Base-by-base conservation (phyloP, 2,888 invertebrate species). In the Serripes groenlandicus region DNA sequence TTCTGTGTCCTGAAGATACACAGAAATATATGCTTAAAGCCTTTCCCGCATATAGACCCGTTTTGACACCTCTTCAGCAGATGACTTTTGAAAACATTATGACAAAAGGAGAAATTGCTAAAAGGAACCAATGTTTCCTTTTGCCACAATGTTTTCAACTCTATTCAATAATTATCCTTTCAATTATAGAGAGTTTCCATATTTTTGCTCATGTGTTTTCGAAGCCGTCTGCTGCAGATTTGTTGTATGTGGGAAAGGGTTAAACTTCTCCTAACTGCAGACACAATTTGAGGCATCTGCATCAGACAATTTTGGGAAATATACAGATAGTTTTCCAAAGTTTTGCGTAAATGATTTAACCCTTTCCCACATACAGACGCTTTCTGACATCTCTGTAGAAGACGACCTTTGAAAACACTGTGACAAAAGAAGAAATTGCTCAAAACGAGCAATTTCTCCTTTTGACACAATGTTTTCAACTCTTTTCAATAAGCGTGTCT, bases 1-100 rank as follows among this genome's bases (percentile, higher is more conserved):
- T 72, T 83, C 80, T 78, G 80, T 74, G 80, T 78, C 86, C 86
- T 86, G 86, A 62, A 64, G 75, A 82, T 66, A 80, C 77, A 83
- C 83, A 83, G 80, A 83, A 73, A 79, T 42, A 62, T 5, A 62
- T 3, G n/a, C 28, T 2, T 62, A n/a, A 15, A 56, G 7, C 2
- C 30, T 26, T 5, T 11, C 1, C 28, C 56, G 1, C 26, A 26
- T 1, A 11, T 3, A 56, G 2, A 1, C 21, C 28, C 23, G 21
- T 56, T 56, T 56, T 5, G 3, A 2, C n/a, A n/a, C n/a, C n/a
- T 21, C 21, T 3, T 15, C 49, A 49, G 49, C 49, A 3, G 2
- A 5, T 49, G 1, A 3, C 49, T 49, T 42, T 49, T 49, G 49
- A 49, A 49, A 49, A 49, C 3, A 5, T 49, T 49, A 21, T 49